Conservation (phyloP, 2,113 vertebrate genomes). For the Gobiocypris rarus region DNA sequence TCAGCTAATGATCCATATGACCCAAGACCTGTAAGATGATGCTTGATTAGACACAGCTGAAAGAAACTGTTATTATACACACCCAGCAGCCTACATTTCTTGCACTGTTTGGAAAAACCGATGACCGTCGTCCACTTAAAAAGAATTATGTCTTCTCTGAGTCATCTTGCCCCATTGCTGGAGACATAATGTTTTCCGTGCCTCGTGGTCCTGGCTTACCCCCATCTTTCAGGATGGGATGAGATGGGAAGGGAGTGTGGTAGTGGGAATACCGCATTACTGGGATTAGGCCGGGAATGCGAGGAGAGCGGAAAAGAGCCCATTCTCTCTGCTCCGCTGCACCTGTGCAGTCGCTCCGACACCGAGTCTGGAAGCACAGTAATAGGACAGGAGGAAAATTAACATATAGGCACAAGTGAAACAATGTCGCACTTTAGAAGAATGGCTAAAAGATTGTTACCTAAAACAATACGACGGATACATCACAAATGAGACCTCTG, state of each 20-base stretch:
- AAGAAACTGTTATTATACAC: not conserved
- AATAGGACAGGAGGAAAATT: not conserved
- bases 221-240: conserved; percentile 4
- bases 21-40: conserved; percentile 8
- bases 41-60: not conserved
- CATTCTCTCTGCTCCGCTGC: conserved; percentile 48
- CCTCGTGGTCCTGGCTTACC: not conserved
- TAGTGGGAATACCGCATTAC: conserved; percentile 28
- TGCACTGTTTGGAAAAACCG: not conserved
- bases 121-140: not conserved
- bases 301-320: conserved; percentile 24
- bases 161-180: not conserved
- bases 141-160: not conserved
- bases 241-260: not conserved
- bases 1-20: conserved; percentile 24
- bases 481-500: too few relatives aligned
- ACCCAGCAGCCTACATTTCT: not conserved
- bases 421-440: not conserved
- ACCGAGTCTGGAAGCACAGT: not conserved
- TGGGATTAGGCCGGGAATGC: conserved; percentile 48
- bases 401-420: not conserved
- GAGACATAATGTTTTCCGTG: conserved; percentile 31
- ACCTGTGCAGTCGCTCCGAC: conserved; percentile 48
- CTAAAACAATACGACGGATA: too few relatives aligned
- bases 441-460: too few relatives aligned